Percentiles rank a stretch among this genome's conserved stretches.
Evolutionary conservation across 2,888 invertebrate species (phyloP).

Genomic region (Spodoptera littoralis): DNA sequence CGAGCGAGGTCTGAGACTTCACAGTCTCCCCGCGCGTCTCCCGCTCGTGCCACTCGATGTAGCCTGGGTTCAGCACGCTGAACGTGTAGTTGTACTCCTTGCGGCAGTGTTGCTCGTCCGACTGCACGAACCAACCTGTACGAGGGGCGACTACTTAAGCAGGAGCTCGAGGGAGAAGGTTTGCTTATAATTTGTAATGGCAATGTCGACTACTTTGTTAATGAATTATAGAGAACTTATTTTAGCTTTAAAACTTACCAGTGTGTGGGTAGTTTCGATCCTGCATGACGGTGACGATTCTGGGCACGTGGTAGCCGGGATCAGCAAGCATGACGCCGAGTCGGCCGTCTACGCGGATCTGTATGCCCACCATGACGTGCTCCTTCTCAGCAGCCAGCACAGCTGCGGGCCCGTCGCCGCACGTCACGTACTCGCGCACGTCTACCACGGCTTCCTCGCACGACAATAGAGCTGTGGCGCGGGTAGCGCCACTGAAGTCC

Average conservation of each 20-base stretch:
- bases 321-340: slow-evolving; percentile 94
- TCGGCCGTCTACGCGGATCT: slow-evolving; percentile 92
- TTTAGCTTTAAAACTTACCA: slow-evolving; percentile 77
- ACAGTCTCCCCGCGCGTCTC: slow-evolving; percentile 90
- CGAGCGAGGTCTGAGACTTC: slow-evolving; percentile 91
- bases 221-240: not conserved
- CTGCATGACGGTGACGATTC: slow-evolving; percentile 95
- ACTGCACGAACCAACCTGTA: slow-evolving; percentile 94
- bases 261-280: slow-evolving; percentile 96
- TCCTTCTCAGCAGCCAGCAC: slow-evolving; percentile 94
- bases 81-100: slow-evolving; percentile 95
- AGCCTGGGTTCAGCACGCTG: slow-evolving; percentile 91
- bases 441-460: slow-evolving; percentile 95
- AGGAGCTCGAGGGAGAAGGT: slow-evolving; percentile 1
- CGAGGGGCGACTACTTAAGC: slow-evolving; percentile 10
- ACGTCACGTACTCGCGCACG: slow-evolving; percentile 88
- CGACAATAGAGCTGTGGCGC: slow-evolving; percentile 91
- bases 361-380: slow-evolving; percentile 94
- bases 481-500: slow-evolving; percentile 91
- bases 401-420: slow-evolving; percentile 87
- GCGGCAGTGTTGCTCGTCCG: slow-evolving; percentile 92
- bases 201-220: not conserved
- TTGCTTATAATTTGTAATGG: not conserved
- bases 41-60: slow-evolving; percentile 95
- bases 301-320: slow-evolving; percentile 96